Conservation (phyloP, 2,797 vertebrate species). For the Thalassophryne amazonica region DNA sequence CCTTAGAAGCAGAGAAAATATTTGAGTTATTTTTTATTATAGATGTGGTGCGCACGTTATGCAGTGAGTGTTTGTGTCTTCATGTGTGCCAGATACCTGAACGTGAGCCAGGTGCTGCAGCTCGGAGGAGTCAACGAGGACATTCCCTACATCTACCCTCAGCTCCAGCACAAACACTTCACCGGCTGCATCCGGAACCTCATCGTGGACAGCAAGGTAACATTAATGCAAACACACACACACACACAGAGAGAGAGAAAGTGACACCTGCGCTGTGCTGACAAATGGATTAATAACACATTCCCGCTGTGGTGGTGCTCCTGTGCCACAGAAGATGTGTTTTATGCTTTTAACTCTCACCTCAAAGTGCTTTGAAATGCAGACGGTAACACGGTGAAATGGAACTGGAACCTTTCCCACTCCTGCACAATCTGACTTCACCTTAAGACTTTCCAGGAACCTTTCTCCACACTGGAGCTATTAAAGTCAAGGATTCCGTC, state of each 20-base stretch:
- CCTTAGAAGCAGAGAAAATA: too few relatives aligned
- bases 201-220: conserved; percentile 87
- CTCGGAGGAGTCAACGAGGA: conserved; percentile 88
- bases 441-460: conserved; percentile 30
- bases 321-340: conserved; percentile 18
- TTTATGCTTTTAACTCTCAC: conserved; percentile 41
- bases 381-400: conserved; percentile 16
- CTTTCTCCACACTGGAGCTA: conserved; percentile 7
- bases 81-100: conserved; percentile 74
- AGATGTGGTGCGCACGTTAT: too few relatives aligned
- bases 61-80: not conserved
- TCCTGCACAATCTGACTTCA: conserved; percentile 12
- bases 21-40: too few relatives aligned
- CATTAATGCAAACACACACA: not conserved
- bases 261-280: conserved; percentile 35
- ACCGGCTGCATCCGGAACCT: conserved; percentile 88
- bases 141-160: conserved; percentile 83
- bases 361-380: conserved; percentile 33
- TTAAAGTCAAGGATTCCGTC: conserved; percentile 20
- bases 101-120: conserved; percentile 84
- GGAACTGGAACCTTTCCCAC: conserved; percentile 20
- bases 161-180: conserved; percentile 86
- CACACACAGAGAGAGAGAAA: not conserved
- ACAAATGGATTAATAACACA: conserved; percentile 55
- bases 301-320: conserved; percentile 27